phyloP scores from a whole-genome alignment of 2,888 invertebrate genomes.

The Kuschelorhynchus macadamiae region DNA sequence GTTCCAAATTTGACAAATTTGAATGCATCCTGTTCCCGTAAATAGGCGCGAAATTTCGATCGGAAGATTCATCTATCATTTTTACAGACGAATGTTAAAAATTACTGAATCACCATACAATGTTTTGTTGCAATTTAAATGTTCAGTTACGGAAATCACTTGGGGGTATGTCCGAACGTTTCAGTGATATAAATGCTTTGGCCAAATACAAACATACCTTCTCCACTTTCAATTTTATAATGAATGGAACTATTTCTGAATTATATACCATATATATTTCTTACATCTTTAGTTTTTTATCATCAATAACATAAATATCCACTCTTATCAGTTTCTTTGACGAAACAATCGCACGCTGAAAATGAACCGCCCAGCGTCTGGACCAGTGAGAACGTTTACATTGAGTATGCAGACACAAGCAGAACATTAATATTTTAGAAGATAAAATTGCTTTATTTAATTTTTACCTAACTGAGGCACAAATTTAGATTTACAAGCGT shows the following conservation, averaged over 20 bases:
- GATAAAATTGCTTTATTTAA: background rate
- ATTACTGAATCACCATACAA: too few relatives aligned
- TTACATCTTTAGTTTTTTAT: constrained; percentile 24
- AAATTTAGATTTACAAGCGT: too few relatives aligned
- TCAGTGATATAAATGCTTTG: too few relatives aligned
- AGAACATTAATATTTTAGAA: background rate
- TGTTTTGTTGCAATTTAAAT: too few relatives aligned
- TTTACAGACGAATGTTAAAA: background rate
- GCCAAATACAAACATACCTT: too few relatives aligned
- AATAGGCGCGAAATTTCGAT: constrained; percentile 2
- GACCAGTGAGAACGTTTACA: constrained; percentile 12
- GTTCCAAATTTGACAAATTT: constrained; percentile 54
- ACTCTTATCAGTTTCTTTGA: constrained; percentile 33
- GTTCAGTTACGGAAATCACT: too few relatives aligned
- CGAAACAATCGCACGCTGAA: constrained; percentile 25
- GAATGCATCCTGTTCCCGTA: constrained; percentile 24
- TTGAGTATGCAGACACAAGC: background rate
- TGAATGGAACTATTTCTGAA: constrained; percentile 19
- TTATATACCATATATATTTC: constrained; percentile 28
- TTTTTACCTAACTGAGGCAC: too few relatives aligned
- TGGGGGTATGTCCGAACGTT: too few relatives aligned
- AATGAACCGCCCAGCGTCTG: constrained; percentile 18
- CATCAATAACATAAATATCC: constrained; percentile 17
- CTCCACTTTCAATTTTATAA: constrained; percentile 4
- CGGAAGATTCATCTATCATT: constrained; percentile 26